Base-by-base conservation (phyloP, 92 coral and sea anemone species). In the Umimayanthus chanpuru region DNA sequence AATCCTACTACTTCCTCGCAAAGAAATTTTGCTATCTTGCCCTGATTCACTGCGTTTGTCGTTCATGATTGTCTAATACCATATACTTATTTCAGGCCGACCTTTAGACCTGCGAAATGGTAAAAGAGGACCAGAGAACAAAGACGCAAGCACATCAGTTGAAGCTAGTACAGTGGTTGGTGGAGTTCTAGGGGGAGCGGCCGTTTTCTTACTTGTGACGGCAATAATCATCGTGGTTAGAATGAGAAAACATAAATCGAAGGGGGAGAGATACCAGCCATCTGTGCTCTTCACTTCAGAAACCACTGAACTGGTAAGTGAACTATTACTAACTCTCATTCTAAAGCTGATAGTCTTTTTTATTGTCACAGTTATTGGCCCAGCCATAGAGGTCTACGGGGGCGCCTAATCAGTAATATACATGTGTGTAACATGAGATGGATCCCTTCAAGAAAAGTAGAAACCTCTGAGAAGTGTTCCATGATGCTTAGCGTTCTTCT, bases 171-270 rank as follows among this genome's bases (percentile, higher is more conserved):
- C 93, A 0, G 85, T 90, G 49, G 81, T 92, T 9, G 96, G 92
- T 14, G 96, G 96, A 14, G 91, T 82, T 71, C 76, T 83, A 4
- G 94, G 89, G 23, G 98, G 89, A 32, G 88, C 20, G 5, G 85
- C 82, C 25, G 6, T 94, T n/a, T 68, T 92, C n/a, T 25, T 92
- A 64, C 44, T 79, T 20, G 10, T 93, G 18, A 58, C 90, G 30
- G 80, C 92, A 67, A 47, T 83, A 16, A 47, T 83, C 25, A 47
- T 68, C 43, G 14, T 67, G 14, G 16, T 43, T 15, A 47, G 77
- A 68, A 26, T 25, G 20, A 83, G 26, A 16, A n/a, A 44, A 47
- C 78, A 25, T 21, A 70, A 83, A 28, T 40, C 74, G 47, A 83
- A 83, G 61, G 67, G 64, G 28, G 44, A 43, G 25, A 70, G 78